Percentiles rank a stretch among this genome's conserved stretches.
Evolutionary conservation across 2,888 invertebrate species (phyloP).

Genomic region (Xylota segnis): DNA sequence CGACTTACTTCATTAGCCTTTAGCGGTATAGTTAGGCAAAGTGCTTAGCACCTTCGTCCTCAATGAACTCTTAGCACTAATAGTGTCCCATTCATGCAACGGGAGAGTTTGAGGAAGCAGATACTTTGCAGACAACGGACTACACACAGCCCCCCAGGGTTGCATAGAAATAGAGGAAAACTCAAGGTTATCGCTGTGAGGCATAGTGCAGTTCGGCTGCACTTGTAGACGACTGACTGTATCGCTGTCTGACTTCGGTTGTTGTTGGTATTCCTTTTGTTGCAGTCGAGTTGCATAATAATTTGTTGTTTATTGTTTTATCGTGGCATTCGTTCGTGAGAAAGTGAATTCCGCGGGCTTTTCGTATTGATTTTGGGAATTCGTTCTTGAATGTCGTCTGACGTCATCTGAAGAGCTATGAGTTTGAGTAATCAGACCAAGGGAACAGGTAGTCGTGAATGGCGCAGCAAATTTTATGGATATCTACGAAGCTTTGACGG

Average conservation of each 20-base stretch:
- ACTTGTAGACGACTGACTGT: conserved; percentile 12
- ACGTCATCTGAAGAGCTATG: conserved; percentile 49
- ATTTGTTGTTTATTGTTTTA: conserved; percentile 35
- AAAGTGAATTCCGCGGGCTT: conserved; percentile 17
- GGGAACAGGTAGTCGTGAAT: conserved; percentile 28
- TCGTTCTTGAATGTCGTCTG: conserved; percentile 27
- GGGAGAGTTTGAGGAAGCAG: conserved; percentile 33
- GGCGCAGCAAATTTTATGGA: too few species aligned
- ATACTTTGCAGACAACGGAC: conserved; percentile 21
- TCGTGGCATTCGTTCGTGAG: conserved; percentile 25
- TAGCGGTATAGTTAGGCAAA: not conserved
- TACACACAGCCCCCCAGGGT: conserved; percentile 4
- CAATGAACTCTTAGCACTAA: conserved; percentile 54
- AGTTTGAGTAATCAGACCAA: conserved; percentile 33
- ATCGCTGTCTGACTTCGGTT: conserved; percentile 20
- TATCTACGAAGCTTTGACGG: too few species aligned
- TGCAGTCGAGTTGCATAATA: conserved; percentile 48
- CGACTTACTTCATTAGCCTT: conserved; percentile 21
- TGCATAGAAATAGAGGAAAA: conserved; percentile 42
- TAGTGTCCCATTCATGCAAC: conserved; percentile 63
- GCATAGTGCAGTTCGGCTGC: conserved; percentile 18
- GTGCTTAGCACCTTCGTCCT: conserved; percentile 28
- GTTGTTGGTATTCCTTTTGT: conserved; percentile 7
- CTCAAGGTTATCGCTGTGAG: conserved; percentile 60
- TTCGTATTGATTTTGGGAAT: conserved; percentile 43